Evolutionary conservation across 2,113 vertebrate species (phyloP).

Genomic region (Urocolius indicus): DNA sequence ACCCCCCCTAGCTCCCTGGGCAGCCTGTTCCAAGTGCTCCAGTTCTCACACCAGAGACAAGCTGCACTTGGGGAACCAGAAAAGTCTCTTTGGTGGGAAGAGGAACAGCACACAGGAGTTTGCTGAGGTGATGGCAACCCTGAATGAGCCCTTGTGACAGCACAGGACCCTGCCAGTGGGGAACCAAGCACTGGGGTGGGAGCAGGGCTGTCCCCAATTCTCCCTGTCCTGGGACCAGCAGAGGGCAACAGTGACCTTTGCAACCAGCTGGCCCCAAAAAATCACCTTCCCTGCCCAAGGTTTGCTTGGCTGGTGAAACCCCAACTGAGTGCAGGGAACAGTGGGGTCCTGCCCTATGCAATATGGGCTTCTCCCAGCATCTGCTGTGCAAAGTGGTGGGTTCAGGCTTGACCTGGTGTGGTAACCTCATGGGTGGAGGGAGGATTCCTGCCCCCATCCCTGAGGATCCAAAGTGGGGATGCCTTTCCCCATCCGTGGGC

Average conservation of each 20-base stretch:
- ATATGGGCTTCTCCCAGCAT: fast-evolving
- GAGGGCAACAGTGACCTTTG: slow-evolving; percentile 74
- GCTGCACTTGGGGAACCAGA: neutral
- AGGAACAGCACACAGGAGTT: fast-evolving
- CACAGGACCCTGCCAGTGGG: neutral
- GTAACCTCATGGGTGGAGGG: neutral
- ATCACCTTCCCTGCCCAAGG: neutral
- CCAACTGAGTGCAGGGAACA: neutral
- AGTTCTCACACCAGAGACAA: neutral
- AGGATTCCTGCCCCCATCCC: neutral
- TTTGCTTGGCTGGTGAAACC: neutral
- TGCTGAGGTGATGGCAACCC: neutral
- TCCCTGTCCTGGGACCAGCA: slow-evolving; percentile 46
- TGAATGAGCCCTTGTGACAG: neutral
- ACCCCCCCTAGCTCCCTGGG: too few species aligned
- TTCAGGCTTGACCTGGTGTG: neutral
- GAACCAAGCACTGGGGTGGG: neutral
- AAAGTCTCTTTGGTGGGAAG: neutral
- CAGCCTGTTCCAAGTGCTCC: too few species aligned
- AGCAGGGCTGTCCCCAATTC: neutral
- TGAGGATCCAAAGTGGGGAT: neutral
- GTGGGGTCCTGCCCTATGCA: fast-evolving
- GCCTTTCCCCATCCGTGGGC: fast-evolving
- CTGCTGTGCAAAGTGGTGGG: neutral
- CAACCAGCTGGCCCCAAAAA: slow-evolving; percentile 12